These are phyloP conservation scores for Sinella curviseta DNA, from an alignment of 1,140 invertebrate genomes.

Conservation along the genomic window DNA sequence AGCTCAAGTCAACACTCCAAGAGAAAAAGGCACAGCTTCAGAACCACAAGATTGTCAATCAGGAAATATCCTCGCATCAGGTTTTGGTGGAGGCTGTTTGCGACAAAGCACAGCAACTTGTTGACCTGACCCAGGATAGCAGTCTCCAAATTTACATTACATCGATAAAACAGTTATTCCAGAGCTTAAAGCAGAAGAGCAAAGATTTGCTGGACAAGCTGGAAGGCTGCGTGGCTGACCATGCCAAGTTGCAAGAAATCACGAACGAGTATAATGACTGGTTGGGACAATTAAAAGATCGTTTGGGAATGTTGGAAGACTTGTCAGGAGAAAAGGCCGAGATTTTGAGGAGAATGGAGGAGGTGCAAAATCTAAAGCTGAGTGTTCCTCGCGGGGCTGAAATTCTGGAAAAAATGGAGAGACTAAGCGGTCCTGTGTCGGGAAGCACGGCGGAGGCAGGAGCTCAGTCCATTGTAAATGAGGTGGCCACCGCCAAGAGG, in stretches of 20 bases:
- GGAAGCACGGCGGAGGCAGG: slow-evolving; percentile 71
- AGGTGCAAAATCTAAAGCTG: slow-evolving; percentile 67
- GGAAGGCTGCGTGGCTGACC: slow-evolving; percentile 81
- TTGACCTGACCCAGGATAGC: slow-evolving; percentile 84
- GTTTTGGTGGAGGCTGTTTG: slow-evolving; percentile 84
- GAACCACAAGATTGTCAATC: slow-evolving; percentile 72
- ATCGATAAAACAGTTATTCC: slow-evolving; percentile 85
- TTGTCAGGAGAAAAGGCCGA: slow-evolving; percentile 77
- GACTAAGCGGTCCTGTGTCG: slow-evolving; percentile 68
- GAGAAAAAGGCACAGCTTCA: slow-evolving; percentile 89
- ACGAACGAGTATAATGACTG: slow-evolving; percentile 76
- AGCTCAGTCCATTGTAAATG: slow-evolving; percentile 34
- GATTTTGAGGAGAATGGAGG: slow-evolving; percentile 71
- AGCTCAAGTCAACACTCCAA: slow-evolving; percentile 84
- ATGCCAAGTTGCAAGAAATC: slow-evolving; percentile 72
- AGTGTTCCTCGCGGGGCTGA: slow-evolving; percentile 71
- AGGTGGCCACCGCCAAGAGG: slow-evolving; percentile 25
- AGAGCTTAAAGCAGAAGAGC: slow-evolving; percentile 52
- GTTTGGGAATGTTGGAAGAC: slow-evolving; percentile 74
- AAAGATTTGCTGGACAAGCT: slow-evolving; percentile 76
- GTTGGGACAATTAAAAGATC: slow-evolving; percentile 73
- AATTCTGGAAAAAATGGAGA: slow-evolving; percentile 69
- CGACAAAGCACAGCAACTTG: slow-evolving; percentile 85
- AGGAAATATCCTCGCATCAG: slow-evolving; percentile 91
- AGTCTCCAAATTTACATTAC: slow-evolving; percentile 81